Evolutionary conservation across 2,797 vertebrate species (phyloP).

Genomic region (Aplochiton taeniatus): DNA sequence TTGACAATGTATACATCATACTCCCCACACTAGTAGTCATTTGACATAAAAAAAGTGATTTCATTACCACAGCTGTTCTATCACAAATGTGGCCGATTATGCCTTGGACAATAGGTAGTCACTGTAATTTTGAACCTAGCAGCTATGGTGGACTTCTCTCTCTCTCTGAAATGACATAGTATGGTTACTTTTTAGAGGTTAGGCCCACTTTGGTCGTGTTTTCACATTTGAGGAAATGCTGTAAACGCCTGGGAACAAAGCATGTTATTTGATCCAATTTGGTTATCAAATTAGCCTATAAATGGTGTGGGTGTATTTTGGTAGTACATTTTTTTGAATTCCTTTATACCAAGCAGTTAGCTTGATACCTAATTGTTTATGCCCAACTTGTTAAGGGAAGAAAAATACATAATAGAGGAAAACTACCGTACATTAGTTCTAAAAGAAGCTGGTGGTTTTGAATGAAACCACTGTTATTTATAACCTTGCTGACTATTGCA

Average conservation of each 20-base stretch:
- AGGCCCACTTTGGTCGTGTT: no score
- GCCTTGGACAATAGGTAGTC: no score
- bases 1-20: no score
- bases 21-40: no score
- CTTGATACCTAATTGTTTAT: not conserved
- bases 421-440: constrained; percentile 15
- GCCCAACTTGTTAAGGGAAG: not conserved
- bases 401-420: constrained; percentile 23
- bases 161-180: no score
- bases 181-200: no score
- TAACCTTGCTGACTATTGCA: not conserved
- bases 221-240: not conserved
- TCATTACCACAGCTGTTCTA: no score
- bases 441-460: constrained; percentile 14
- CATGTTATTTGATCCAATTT: not conserved
- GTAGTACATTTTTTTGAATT: constrained; percentile 22
- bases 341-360: constrained; percentile 1
- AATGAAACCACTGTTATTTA: constrained; percentile 8
- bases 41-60: no score
- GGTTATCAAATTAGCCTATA: constrained; percentile 43
- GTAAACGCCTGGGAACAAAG: not conserved
- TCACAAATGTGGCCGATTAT: no score
- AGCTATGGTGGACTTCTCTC: no score
- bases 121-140: no score
- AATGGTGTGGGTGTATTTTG: constrained; percentile 42